These are phyloP conservation scores for Gasterosteus nipponicus DNA, from an alignment of 2,113 vertebrate genomes.

Conservation along the genomic window DNA sequence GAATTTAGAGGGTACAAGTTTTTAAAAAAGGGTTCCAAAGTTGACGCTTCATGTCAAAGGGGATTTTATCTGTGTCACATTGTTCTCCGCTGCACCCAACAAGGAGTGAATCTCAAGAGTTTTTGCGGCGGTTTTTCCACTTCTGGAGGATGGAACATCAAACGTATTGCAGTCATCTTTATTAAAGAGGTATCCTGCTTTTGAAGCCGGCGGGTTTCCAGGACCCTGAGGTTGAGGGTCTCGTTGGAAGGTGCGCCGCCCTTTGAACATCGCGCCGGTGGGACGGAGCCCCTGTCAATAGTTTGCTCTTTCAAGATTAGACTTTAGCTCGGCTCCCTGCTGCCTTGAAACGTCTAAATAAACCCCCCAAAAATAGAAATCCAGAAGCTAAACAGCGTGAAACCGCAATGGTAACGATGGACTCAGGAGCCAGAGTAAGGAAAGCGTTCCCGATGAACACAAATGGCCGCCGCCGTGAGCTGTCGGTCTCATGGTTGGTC, in stretches of 20 bases:
- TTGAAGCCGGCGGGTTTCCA: background rate
- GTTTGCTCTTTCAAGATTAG: background rate
- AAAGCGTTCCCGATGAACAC: slow-evolving; percentile 66
- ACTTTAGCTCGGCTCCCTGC: background rate
- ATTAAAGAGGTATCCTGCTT: background rate
- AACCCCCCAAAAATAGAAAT: background rate
- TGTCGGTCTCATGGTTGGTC: slow-evolving; percentile 38
- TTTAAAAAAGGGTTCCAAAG: background rate
- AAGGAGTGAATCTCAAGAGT: background rate
- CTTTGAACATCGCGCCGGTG: background rate
- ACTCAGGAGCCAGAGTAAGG: slow-evolving; percentile 23
- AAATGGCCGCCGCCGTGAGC: slow-evolving; percentile 72
- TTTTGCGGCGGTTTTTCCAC: background rate
- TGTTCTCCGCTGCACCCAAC: background rate
- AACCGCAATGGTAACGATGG: slow-evolving; percentile 13
- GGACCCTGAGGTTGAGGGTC: background rate
- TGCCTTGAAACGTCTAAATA: background rate
- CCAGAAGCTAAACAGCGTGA: slow-evolving; percentile 11
- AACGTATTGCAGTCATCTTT: background rate
- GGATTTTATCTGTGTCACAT: too few relatives aligned
- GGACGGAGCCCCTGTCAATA: background rate
- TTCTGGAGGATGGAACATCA: background rate
- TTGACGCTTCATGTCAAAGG: background rate
- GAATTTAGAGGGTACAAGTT: background rate
- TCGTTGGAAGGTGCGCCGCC: too few relatives aligned